Evolutionary conservation across 2,797 vertebrate genomes (phyloP).

Genomic region (Aratinga solstitialis): DNA sequence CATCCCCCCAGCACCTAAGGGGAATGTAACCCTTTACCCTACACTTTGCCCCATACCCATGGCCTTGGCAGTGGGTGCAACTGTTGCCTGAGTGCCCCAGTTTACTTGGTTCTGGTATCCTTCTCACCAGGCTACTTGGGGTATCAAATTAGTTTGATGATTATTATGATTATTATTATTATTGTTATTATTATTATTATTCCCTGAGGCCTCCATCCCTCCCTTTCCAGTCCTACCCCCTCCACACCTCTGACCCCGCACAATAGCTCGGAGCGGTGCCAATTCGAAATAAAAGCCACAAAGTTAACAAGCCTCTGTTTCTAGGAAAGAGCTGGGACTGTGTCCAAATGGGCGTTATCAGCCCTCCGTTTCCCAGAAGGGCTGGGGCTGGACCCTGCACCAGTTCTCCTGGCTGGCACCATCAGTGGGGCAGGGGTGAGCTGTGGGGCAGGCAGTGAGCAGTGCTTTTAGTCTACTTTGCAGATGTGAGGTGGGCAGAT

Average conservation of each 20-base stretch:
- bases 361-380: constrained; percentile 38
- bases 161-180: too few species aligned
- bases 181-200: neutral
- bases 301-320: constrained; percentile 50
- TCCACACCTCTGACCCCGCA: neutral
- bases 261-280: neutral
- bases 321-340: constrained; percentile 65
- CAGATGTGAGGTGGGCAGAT: neutral
- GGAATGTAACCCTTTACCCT: neutral
- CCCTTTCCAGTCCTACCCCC: neutral
- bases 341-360: constrained; percentile 42
- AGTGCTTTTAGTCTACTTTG: neutral
- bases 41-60: neutral
- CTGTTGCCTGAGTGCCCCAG: neutral
- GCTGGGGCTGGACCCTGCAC: neutral
- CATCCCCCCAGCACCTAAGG: accelerated
- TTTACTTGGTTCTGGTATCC: neutral
- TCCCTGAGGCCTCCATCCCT: neutral
- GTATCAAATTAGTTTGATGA: neutral
- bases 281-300: constrained; percentile 24
- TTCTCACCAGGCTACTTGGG: neutral
- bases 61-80: neutral
- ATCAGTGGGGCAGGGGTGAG: accelerated
- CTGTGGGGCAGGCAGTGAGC: neutral
- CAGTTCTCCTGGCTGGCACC: neutral